These are phyloP conservation scores for Leptodactylus fuscus DNA, from an alignment of 2,113 vertebrate genomes.

Conservation along the genomic window DNA sequence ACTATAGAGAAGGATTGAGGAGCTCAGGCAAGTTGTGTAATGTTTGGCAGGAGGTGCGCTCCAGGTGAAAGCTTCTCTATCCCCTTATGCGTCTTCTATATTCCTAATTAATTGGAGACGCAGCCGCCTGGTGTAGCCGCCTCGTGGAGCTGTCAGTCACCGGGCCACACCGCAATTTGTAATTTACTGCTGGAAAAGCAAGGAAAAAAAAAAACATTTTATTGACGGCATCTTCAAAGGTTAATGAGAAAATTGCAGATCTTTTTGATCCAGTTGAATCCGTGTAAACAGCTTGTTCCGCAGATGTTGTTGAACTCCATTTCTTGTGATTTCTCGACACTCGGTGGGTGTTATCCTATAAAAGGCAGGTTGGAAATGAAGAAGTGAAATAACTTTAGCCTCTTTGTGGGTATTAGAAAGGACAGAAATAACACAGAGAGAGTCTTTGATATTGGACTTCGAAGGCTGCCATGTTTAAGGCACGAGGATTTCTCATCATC, in stretches of 20 bases:
- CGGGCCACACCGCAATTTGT: not conserved
- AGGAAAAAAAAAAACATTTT: not conserved
- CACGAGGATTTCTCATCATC: too few relatives aligned
- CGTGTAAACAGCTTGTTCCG: conserved; percentile 6
- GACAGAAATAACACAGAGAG: not conserved
- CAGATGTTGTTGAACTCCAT: not conserved
- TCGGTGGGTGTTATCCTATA: not conserved
- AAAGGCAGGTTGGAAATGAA: not conserved
- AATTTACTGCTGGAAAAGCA: conserved; percentile 2
- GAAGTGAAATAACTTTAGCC: not conserved
- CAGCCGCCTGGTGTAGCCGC: not conserved
- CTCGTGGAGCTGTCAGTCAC: conserved; percentile 4
- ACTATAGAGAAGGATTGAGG: not conserved
- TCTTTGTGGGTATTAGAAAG: not conserved
- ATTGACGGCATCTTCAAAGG: conserved; percentile 18
- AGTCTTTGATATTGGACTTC: not conserved
- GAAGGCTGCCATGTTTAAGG: too few relatives aligned
- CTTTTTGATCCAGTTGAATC: conserved; percentile 34
- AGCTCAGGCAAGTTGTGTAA: not conserved
- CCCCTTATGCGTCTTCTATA: not conserved
- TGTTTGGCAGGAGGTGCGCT: not conserved
- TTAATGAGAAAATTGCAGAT: conserved; percentile 31
- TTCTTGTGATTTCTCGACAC: not conserved
- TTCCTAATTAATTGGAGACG: conserved; percentile 18
- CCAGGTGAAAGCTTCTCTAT: not conserved